These are phyloP conservation scores for Subanguina moxae DNA, from an alignment of 1,140 invertebrate genomes.

Conservation along the genomic window DNA sequence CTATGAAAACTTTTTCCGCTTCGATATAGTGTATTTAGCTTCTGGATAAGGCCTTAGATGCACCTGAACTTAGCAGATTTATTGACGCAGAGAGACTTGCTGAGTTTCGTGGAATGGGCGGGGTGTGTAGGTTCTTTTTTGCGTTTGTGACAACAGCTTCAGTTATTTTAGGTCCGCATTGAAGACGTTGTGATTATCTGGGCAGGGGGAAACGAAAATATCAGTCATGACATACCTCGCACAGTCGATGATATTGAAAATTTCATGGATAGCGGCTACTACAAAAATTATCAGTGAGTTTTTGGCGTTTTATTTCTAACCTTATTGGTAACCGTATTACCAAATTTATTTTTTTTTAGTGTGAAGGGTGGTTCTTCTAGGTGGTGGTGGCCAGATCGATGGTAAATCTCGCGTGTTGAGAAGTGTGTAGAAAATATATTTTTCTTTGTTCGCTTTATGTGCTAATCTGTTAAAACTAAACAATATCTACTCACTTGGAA, in stretches of 20 bases:
- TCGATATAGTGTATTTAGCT: conserved; percentile 54
- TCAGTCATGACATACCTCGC: conserved; percentile 60
- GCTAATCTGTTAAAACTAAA: no score
- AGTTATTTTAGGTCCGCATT: conserved; percentile 66
- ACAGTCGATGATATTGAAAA: conserved; percentile 45
- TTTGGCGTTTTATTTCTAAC: no score
- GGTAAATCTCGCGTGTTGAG: no score
- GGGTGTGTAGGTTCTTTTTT: conserved; percentile 64
- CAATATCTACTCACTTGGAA: no score
- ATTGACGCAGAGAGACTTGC: conserved; percentile 72
- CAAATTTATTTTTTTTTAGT: no score
- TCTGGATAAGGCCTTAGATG: conserved; percentile 62
- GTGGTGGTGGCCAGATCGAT: no score
- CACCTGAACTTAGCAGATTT: conserved; percentile 67
- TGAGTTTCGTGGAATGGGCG: conserved; percentile 78
- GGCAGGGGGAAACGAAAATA: conserved; percentile 75
- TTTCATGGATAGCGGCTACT: conserved; percentile 22
- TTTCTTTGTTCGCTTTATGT: no score
- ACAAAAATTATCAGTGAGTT: no score
- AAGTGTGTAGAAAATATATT: no score
- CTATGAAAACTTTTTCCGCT: background rate
- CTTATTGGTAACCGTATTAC: no score
- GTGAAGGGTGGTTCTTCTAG: no score
- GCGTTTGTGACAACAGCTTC: background rate
- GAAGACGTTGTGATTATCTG: conserved; percentile 91